Percentiles rank a stretch among this genome's conserved stretches.
phyloP scores from a whole-genome alignment of 2,113 vertebrate genomes.

The Accipiter cooperii region DNA sequence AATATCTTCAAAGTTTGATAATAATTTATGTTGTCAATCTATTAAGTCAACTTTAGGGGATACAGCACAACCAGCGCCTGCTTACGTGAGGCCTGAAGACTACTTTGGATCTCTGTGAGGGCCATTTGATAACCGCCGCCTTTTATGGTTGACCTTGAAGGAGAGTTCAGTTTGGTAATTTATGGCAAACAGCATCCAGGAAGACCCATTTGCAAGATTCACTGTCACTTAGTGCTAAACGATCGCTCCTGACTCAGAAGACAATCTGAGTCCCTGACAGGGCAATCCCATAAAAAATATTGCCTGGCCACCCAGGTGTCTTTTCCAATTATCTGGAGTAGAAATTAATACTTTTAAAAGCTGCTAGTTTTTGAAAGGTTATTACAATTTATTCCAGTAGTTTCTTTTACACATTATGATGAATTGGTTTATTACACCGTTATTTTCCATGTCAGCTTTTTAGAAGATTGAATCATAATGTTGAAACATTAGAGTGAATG shows the following conservation, averaged over 20 bases:
- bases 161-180: constrained; percentile 79
- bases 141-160: constrained; percentile 81
- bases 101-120: constrained; percentile 43
- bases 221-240: constrained; percentile 83
- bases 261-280: constrained; percentile 85
- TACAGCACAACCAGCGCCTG: constrained; percentile 34
- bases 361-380: constrained; percentile 87
- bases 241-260: constrained; percentile 80
- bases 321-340: constrained; percentile 89
- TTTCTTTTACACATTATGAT: constrained; percentile 80
- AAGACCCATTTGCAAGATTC: constrained; percentile 89
- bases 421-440: constrained; percentile 77
- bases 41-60: constrained; percentile 69
- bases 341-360: constrained; percentile 92
- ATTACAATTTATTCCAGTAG: constrained; percentile 81
- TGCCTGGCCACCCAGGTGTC: constrained; percentile 79
- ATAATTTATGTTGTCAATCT: constrained; percentile 65
- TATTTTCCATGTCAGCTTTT: constrained; percentile 81
- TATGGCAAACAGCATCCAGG: constrained; percentile 82
- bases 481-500: constrained; percentile 73
- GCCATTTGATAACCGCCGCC: constrained; percentile 71
- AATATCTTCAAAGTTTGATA: constrained; percentile 56
- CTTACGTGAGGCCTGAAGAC: constrained; percentile 42
- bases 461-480: constrained; percentile 76
- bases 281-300: constrained; percentile 85